Conservation (phyloP, 1,140 invertebrate species). For the Zaprionus kolodkinae region DNA sequence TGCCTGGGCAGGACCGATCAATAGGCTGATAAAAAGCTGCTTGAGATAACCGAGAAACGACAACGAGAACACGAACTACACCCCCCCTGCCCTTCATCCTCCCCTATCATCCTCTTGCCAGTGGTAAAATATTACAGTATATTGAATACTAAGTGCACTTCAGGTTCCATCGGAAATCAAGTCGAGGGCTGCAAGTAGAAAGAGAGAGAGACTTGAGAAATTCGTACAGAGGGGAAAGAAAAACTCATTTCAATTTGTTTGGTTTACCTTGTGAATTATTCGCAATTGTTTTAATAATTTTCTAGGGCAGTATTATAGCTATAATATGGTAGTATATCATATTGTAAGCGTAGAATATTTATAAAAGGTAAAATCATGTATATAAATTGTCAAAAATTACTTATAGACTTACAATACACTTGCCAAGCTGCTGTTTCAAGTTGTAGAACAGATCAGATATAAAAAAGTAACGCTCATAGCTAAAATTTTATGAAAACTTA, state of each 20-base stretch:
- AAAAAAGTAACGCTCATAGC: too few relatives aligned
- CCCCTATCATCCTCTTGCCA: background rate
- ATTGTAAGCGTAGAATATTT: too few relatives aligned
- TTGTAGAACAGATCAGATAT: too few relatives aligned
- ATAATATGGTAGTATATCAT: too few relatives aligned
- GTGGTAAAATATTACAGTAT: background rate
- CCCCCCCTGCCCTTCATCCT: too few relatives aligned
- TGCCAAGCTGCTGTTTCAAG: too few relatives aligned
- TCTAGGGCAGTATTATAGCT: too few relatives aligned
- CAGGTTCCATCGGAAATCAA: conserved; percentile 3
- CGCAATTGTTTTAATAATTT: background rate
- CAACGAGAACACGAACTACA: background rate
- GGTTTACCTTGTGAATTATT: background rate
- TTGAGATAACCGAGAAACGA: background rate
- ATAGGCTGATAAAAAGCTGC: conserved; percentile 8
- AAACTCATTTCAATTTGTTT: background rate
- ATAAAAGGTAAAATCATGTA: too few relatives aligned
- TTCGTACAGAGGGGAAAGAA: too few relatives aligned
- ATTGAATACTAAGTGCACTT: conserved; percentile 11
- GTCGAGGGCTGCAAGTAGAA: background rate
- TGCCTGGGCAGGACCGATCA: background rate
- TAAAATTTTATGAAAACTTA: too few relatives aligned
- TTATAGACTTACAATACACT: too few relatives aligned
- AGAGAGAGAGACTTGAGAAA: background rate
- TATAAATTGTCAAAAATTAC: too few relatives aligned